These are phyloP conservation scores for Leucosticte australis DNA, from an alignment of 2,113 vertebrate species.

Conservation along the genomic window DNA sequence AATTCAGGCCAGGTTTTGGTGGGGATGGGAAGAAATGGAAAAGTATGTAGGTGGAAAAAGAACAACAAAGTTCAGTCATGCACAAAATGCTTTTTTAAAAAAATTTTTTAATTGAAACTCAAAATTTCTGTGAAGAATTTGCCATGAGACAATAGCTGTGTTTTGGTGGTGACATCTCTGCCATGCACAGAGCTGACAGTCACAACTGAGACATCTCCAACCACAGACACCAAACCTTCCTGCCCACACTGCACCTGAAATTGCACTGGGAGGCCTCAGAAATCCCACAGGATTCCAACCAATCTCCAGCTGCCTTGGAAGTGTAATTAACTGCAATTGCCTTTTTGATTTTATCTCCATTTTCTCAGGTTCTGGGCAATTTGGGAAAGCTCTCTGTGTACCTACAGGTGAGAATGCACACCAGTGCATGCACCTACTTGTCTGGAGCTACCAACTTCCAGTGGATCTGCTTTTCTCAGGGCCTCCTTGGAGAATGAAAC, in stretches of 20 bases:
- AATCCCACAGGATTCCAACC: slow-evolving; percentile 27
- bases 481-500: neutral
- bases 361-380: slow-evolving; percentile 54
- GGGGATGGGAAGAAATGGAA: neutral
- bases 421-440: neutral
- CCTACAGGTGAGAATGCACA: neutral
- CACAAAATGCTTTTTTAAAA: neutral
- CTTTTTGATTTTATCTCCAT: slow-evolving; percentile 48
- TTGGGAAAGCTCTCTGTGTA: neutral
- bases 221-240: neutral
- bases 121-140: neutral
- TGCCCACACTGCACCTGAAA: neutral
- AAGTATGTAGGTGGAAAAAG: neutral
- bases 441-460: neutral
- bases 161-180: neutral
- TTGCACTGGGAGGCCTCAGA: neutral
- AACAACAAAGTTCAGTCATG: neutral
- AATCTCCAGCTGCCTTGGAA: slow-evolving; percentile 19
- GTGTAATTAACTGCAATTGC: slow-evolving; percentile 4
- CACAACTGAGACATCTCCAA: neutral
- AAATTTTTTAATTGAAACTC: neutral
- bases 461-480: slow-evolving; percentile 19
- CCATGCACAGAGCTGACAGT: neutral
- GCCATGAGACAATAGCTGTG: neutral
- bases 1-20: neutral